phyloP scores from a whole-genome alignment of 2,888 invertebrate genomes.

The Ptilodon capucinus region DNA sequence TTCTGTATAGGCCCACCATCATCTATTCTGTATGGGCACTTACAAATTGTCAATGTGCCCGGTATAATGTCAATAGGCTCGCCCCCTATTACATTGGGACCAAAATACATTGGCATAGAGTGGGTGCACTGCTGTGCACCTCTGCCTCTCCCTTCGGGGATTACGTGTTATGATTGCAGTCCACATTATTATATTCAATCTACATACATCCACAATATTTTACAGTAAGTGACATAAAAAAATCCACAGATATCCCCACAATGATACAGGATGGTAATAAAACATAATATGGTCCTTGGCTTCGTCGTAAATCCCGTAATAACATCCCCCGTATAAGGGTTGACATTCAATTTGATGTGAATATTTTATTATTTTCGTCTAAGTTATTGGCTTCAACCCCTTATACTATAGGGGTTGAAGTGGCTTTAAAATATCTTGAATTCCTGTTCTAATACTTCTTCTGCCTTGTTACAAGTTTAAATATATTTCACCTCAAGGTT shows the following conservation, averaged over 20 bases:
- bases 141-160: too few relatives aligned
- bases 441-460: neutral
- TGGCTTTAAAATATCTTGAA: neutral
- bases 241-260: constrained; percentile 21
- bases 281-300: constrained; percentile 39
- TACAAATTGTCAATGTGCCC: too few relatives aligned
- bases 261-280: constrained; percentile 37
- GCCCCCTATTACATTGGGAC: too few relatives aligned
- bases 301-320: constrained; percentile 42
- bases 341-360: constrained; percentile 43
- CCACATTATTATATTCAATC: too few relatives aligned
- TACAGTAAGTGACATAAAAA: constrained; percentile 31
- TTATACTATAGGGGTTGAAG: neutral
- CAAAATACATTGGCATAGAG: too few relatives aligned
- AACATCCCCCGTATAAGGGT: constrained; percentile 32
- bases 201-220: constrained; percentile 24
- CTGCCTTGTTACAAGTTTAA: too few relatives aligned
- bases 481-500: too few relatives aligned
- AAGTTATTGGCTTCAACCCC: constrained; percentile 33
- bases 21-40: constrained; percentile 20
- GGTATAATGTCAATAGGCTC: too few relatives aligned
- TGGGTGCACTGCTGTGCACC: too few relatives aligned
- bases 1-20: too few relatives aligned
- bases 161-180: neutral
- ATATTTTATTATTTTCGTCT: constrained; percentile 34